A percentile compares a stretch with the other conserved stretches of the same genome.
Evolutionary conservation across 2,888 invertebrate species (phyloP).

Genomic region (Timema podura): DNA sequence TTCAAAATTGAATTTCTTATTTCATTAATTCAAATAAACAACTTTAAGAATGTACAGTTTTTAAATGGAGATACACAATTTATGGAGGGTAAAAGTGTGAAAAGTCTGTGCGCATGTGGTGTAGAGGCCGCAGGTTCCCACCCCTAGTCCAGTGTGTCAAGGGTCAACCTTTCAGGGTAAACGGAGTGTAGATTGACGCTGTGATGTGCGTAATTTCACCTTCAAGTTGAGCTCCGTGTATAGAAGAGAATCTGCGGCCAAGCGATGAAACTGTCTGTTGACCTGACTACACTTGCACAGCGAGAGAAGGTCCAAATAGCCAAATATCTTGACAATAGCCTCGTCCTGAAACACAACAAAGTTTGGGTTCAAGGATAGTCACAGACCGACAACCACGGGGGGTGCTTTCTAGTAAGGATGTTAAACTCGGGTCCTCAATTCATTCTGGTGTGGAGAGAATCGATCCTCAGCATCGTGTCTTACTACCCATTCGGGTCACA

Average conservation of each 20-base stretch:
- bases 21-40: too few species aligned
- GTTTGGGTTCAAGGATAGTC: background rate
- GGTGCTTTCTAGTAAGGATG: too few species aligned
- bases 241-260: slow-evolving; percentile 69
- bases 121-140: background rate
- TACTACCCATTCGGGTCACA: too few species aligned
- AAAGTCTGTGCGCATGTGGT: background rate
- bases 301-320: slow-evolving; percentile 74
- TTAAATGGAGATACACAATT: background rate
- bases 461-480: too few species aligned
- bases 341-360: slow-evolving; percentile 62
- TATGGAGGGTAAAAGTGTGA: background rate
- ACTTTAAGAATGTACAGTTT: too few species aligned
- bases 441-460: too few species aligned
- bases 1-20: too few species aligned
- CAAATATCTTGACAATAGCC: slow-evolving; percentile 72
- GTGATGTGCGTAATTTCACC: slow-evolving; percentile 30
- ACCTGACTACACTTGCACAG: slow-evolving; percentile 72
- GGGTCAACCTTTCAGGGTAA: too few species aligned
- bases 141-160: background rate
- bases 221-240: slow-evolving; percentile 78
- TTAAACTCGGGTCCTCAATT: too few species aligned
- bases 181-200: too few species aligned
- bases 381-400: too few species aligned
- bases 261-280: slow-evolving; percentile 65